These are phyloP conservation scores for Montifringilla adamsi DNA, from an alignment of 2,113 vertebrate species.

Conservation along the genomic window DNA sequence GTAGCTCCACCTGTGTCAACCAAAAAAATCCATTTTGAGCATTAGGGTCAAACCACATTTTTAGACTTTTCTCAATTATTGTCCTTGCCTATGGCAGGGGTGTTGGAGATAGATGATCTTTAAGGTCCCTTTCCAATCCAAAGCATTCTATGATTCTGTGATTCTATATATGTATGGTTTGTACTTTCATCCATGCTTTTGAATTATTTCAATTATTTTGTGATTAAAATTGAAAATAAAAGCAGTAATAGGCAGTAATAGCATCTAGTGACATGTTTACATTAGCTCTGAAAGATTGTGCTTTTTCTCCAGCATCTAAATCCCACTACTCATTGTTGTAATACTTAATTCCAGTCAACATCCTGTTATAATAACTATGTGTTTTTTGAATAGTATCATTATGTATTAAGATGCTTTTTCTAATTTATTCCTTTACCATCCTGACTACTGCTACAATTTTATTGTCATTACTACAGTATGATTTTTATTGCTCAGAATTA, in stretches of 20 bases:
- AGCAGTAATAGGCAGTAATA: not conserved
- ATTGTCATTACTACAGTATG: not conserved
- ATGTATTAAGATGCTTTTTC: not conserved
- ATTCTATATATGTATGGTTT: not conserved
- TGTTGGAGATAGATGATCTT: not conserved
- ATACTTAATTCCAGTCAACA: not conserved
- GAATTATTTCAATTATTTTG: not conserved
- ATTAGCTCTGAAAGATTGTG: not conserved
- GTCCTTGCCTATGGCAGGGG: not conserved
- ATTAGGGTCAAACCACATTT: not conserved
- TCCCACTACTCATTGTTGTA: not conserved
- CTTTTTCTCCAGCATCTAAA: not conserved
- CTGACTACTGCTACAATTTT: slow-evolving; percentile 18
- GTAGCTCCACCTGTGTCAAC: not conserved
- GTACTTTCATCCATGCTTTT: not conserved
- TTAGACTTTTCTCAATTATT: not conserved
- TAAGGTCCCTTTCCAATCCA: not conserved
- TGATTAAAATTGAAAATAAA: not conserved
- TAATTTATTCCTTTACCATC: not conserved
- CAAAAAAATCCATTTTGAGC: not conserved
- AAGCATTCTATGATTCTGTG: not conserved
- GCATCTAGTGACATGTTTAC: not conserved
- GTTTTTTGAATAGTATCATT: not conserved
- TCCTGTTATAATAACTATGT: not conserved
- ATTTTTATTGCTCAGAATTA: slow-evolving; percentile 41